Evolutionary conservation across 2,797 vertebrate genomes (phyloP).

Genomic region (Spondyliosoma cantharus): DNA sequence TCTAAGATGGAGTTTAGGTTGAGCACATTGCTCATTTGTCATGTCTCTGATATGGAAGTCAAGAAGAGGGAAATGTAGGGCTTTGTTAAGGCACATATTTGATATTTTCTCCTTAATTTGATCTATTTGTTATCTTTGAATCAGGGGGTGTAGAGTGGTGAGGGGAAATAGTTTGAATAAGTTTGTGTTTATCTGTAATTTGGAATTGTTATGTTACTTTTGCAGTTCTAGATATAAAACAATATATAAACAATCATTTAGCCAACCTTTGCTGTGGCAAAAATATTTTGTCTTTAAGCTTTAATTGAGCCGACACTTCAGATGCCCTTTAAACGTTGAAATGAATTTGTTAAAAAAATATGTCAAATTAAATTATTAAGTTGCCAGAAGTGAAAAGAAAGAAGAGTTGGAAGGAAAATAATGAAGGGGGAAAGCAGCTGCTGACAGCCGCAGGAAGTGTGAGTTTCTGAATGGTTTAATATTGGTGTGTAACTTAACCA

Average conservation of each 20-base stretch:
- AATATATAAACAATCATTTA: too few relatives aligned
- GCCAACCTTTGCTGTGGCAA: not conserved
- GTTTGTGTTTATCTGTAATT: not conserved
- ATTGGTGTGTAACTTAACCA: not conserved
- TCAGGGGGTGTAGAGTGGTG: too few relatives aligned
- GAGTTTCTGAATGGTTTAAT: not conserved
- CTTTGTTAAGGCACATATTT: conserved; percentile 4
- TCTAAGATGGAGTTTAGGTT: conserved; percentile 54
- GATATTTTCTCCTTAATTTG: not conserved
- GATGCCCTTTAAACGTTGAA: too few relatives aligned
- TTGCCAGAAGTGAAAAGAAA: not conserved
- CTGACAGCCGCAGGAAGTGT: not conserved
- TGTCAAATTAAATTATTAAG: not conserved
- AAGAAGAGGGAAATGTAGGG: conserved; percentile 8
- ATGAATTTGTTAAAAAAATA: not conserved
- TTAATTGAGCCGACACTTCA: not conserved
- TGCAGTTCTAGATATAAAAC: not conserved
- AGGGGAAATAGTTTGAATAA: not conserved
- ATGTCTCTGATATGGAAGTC: not conserved
- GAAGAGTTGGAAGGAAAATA: not conserved
- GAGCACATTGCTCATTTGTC: conserved; percentile 63
- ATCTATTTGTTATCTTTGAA: not conserved
- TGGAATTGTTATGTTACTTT: too few relatives aligned
- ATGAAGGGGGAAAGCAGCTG: not conserved
- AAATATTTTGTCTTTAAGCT: not conserved